Base-by-base conservation (phyloP, 1,140 invertebrate genomes). In the Eupristina koningsbergeri region DNA sequence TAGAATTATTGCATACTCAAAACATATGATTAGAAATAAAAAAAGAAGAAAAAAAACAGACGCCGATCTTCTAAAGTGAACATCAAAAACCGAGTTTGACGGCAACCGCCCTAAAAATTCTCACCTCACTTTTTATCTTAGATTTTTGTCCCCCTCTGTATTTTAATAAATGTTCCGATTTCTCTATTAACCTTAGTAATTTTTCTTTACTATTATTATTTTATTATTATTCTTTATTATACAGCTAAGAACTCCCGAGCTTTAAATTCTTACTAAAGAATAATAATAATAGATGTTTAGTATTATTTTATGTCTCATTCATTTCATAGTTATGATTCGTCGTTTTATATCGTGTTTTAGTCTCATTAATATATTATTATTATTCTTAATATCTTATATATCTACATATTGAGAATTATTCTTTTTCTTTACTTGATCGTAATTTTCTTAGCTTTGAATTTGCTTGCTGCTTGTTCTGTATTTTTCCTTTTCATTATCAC, bases 381-480 rank as follows among this genome's bases (percentile, higher is more conserved):
- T 86, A 86, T 87, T 81, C 85, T 87, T 80, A 80, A 80, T 67
- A 80, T 71, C 45, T 75, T 80, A 80, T 86, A 67, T 87, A 86
- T 87, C 87, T 88, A 88, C 84, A 86, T 86, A 86, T 87, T 88
- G 85, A 88, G 85, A 89, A 87, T 88, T 86, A 73, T 86, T 86
- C 75, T 85, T 77, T 85, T 34, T n/a, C 11, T 53, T 75, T 45
- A 45, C 45, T 26, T 76, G 73, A 82, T 67, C 73, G 22, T 58
- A 76, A 84, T 85, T 85, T 82, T 82, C 64, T 50, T 74, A 31
- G 41, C 45, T 47, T 29, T 75, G n/a, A 71, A 83, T 34, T 73
- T 81, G 83, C 64, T 84, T 80, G 61, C 77, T 67, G 79, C 74
- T 69, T 67, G 74, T 50, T 84, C 81, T 64, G 79, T 64, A 75